Percentiles rank a stretch among this genome's conserved stretches.
phyloP scores from a whole-genome alignment of 2,888 invertebrate species.

The Anagyrus pseudococci region DNA sequence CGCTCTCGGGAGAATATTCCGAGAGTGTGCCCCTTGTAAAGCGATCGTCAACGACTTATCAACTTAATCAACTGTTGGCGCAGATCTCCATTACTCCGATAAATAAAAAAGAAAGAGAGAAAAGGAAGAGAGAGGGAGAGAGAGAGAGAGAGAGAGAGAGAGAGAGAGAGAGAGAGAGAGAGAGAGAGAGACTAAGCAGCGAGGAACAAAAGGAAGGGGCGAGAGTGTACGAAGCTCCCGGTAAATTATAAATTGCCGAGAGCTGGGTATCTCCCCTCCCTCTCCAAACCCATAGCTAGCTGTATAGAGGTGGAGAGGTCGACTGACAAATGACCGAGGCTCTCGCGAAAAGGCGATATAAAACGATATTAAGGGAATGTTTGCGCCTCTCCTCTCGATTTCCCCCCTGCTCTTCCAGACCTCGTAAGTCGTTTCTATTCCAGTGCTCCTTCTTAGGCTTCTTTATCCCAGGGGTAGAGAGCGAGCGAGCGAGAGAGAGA shows the following conservation, averaged over 20 bases:
- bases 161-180: conserved; percentile 9
- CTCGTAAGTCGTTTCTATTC: too few relatives aligned
- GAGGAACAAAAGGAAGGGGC: too few relatives aligned
- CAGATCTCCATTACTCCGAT: not conserved
- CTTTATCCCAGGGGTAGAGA: not conserved
- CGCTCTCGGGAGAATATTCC: too few relatives aligned
- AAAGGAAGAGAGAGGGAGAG: too few relatives aligned
- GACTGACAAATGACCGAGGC: conserved; percentile 27
- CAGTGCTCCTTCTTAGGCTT: not conserved
- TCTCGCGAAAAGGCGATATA: conserved; percentile 15
- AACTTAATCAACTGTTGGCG: conserved; percentile 3
- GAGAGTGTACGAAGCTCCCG: too few relatives aligned
- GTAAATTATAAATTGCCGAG: conserved; percentile 32
- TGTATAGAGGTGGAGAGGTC: conserved; percentile 1
- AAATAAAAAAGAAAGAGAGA: not conserved
- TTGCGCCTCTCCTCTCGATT: conserved; percentile 20
- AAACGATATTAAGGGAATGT: conserved; percentile 26
- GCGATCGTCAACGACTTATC: too few relatives aligned
- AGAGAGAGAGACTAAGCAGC: not conserved
- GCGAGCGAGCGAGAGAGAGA: too few relatives aligned
- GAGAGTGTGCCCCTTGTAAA: too few relatives aligned
- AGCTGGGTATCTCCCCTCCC: not conserved
- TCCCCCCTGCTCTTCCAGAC: not conserved
- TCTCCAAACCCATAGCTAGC: not conserved
- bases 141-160: too few relatives aligned